A percentile compares a stretch with the other conserved stretches of the same genome.
phyloP scores from a whole-genome alignment of 2,113 vertebrate species.

The Rhinogobius similis region DNA sequence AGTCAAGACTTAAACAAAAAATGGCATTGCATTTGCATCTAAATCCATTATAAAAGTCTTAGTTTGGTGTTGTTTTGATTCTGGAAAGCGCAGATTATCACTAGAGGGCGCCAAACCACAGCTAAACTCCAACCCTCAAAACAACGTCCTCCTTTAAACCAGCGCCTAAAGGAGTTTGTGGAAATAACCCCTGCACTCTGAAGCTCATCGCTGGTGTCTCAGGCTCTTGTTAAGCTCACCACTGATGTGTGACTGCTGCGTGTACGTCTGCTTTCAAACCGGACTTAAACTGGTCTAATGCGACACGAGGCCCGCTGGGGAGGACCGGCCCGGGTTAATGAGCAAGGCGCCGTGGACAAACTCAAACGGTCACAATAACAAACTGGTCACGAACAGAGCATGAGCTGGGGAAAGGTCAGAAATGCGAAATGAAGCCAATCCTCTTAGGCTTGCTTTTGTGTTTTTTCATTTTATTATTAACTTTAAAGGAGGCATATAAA shows the following conservation, averaged over 20 bases:
- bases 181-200: conserved; percentile 17
- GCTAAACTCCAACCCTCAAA: conserved; percentile 11
- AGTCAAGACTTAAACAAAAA: too few relatives aligned
- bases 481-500: too few relatives aligned
- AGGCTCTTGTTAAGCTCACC: conserved; percentile 60
- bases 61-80: not conserved
- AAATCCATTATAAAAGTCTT: not conserved
- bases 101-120: conserved; percentile 72
- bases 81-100: conserved; percentile 24
- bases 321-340: conserved; percentile 74
- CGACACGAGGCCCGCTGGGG: too few relatives aligned
- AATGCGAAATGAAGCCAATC: too few relatives aligned
- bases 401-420: too few relatives aligned
- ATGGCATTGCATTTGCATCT: too few relatives aligned
- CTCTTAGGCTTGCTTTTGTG: too few relatives aligned
- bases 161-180: conserved; percentile 41
- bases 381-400: not conserved
- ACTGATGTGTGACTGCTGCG: conserved; percentile 67
- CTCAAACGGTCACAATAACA: conserved; percentile 60
- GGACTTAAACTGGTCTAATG: conserved; percentile 52
- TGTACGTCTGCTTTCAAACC: conserved; percentile 20
- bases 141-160: conserved; percentile 15
- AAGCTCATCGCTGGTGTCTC: conserved; percentile 31
- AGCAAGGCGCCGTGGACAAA: conserved; percentile 64
- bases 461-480: too few relatives aligned